A percentile compares a stretch with the other conserved stretches of the same genome.
Conservation (phyloP, 2,888 invertebrate genomes). For the Melieria omissa region DNA sequence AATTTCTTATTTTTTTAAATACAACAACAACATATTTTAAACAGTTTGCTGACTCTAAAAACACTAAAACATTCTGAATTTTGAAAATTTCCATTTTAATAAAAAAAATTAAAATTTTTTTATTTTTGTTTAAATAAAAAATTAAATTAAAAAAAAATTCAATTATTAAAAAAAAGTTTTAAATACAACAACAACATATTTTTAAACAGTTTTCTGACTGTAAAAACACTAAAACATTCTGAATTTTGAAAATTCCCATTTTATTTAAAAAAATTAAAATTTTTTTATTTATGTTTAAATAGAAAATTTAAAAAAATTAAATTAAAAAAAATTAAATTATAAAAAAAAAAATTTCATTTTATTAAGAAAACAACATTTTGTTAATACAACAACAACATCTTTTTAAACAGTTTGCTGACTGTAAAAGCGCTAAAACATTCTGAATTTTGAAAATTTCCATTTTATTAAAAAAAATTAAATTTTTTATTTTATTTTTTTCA, state of each 20-base stretch:
- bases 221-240: background rate
- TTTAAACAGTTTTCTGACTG: background rate
- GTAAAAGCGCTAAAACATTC: background rate
- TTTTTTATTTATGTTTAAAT: too few relatives aligned
- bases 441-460: background rate
- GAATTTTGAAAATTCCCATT: background rate
- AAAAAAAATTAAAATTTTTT: background rate
- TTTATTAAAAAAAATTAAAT: background rate
- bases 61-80: too few relatives aligned
- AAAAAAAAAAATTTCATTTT: too few relatives aligned
- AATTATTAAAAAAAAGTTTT: background rate
- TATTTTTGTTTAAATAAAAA: too few relatives aligned
- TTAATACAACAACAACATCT: background rate
- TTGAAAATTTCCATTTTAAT: background rate
- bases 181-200: background rate
- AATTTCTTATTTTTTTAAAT: too few relatives aligned
- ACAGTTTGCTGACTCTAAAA: too few relatives aligned
- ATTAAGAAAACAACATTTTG: too few relatives aligned
- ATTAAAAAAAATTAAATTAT: too few relatives aligned
- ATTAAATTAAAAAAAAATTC: too few relatives aligned
- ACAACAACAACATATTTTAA: too few relatives aligned
- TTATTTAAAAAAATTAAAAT: too few relatives aligned
- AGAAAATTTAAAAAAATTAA: too few relatives aligned
- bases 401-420: background rate
- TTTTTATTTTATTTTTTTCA: background rate